These are phyloP conservation scores for Hyla sarda DNA, from an alignment of 2,113 vertebrate genomes.

Conservation along the genomic window DNA sequence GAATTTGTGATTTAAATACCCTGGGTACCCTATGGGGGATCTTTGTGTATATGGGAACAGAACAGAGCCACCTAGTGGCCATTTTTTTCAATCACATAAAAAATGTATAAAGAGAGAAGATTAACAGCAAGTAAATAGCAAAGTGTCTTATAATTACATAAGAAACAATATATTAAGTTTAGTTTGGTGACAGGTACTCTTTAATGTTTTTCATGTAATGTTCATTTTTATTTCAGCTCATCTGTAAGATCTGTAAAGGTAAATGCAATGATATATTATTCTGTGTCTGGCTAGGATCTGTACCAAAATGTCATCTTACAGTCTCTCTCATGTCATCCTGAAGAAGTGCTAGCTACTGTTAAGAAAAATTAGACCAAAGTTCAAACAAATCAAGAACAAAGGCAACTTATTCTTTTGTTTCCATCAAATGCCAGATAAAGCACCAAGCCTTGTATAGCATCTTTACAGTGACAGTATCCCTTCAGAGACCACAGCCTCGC, in stretches of 20 bases:
- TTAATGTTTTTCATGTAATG: background rate
- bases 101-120: too few species aligned
- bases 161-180: too few species aligned
- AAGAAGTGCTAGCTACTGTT: background rate
- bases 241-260: background rate
- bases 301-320: background rate
- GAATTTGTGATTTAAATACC: too few species aligned
- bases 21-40: too few species aligned
- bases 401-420: background rate
- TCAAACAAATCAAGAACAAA: slow-evolving; percentile 44
- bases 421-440: slow-evolving; percentile 30
- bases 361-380: slow-evolving; percentile 19
- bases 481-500: background rate
- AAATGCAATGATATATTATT: background rate
- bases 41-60: too few species aligned
- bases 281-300: background rate
- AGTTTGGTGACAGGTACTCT: too few species aligned
- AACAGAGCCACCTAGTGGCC: too few species aligned
- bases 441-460: background rate
- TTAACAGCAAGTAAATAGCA: too few species aligned
- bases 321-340: background rate
- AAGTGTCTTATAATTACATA: too few species aligned
- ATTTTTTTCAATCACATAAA: too few species aligned
- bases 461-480: slow-evolving; percentile 34
- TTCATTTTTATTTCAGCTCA: background rate